Conservation (phyloP, 2,113 vertebrate species). For the Loxodonta africana region DNA sequence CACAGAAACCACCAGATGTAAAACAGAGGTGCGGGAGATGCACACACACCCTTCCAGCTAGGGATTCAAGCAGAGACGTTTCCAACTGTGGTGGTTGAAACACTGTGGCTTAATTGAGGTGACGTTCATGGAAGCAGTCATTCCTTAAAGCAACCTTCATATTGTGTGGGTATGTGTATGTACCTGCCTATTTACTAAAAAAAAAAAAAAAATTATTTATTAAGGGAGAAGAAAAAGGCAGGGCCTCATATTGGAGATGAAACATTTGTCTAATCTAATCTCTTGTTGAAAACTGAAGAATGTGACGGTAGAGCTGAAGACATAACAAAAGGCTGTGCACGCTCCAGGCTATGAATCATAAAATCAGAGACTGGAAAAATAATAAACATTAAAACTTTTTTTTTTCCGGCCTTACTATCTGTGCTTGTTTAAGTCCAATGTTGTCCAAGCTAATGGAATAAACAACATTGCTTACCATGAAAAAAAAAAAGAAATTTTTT, state of each 20-base stretch:
- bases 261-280: constrained; percentile 25
- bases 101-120: background rate
- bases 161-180: background rate
- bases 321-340: background rate
- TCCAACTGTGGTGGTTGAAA: constrained; percentile 24
- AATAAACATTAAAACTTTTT: constrained; percentile 23
- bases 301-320: background rate
- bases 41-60: background rate
- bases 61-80: background rate
- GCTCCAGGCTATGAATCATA: background rate
- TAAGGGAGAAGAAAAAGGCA: background rate
- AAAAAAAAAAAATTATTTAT: background rate
- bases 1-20: constrained; percentile 19
- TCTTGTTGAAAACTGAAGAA: constrained; percentile 60
- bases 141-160: background rate
- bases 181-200: background rate
- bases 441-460: constrained; percentile 56
- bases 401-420: background rate
- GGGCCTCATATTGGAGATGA: background rate
- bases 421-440: constrained; percentile 42
- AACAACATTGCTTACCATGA: constrained; percentile 37
- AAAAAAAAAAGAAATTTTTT: too few relatives aligned
- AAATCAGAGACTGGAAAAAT: constrained; percentile 61
- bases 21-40: constrained; percentile 7
- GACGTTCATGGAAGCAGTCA: background rate